A percentile compares a stretch with the other conserved stretches of the same genome.
Evolutionary conservation across 2,888 invertebrate genomes (phyloP).

Genomic region (Amiota mariae): DNA sequence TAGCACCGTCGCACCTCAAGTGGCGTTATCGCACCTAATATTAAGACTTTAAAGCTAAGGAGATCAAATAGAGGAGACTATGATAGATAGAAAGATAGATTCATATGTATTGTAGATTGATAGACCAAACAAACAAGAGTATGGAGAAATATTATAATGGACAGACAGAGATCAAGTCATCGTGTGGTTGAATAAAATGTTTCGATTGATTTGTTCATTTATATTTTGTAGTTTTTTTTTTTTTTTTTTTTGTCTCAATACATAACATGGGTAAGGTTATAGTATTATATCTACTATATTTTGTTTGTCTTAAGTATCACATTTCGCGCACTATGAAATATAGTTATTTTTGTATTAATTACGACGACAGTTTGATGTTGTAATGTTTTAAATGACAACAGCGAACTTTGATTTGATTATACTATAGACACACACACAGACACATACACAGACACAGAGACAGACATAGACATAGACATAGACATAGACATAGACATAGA

Average conservation of each 20-base stretch:
- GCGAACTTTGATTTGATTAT: not conserved
- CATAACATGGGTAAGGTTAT: too few relatives aligned
- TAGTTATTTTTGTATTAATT: not conserved
- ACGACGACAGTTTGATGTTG: not conserved
- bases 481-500: too few relatives aligned
- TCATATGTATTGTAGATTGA: too few relatives aligned
- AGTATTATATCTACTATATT: too few relatives aligned
- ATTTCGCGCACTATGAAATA: not conserved
- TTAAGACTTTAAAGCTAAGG: not conserved
- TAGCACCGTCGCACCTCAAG: not conserved
- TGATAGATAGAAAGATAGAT: not conserved
- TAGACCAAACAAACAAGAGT: too few relatives aligned
- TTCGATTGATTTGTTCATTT: constrained; percentile 4
- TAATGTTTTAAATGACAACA: not conserved
- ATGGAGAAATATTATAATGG: too few relatives aligned
- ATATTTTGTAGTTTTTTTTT: not conserved
- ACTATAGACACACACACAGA: too few relatives aligned
- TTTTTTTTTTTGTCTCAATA: too few relatives aligned
- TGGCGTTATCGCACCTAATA: not conserved
- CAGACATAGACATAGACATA: too few relatives aligned
- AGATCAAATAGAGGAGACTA: not conserved
- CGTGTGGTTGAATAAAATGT: not conserved
- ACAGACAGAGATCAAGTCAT: not conserved
- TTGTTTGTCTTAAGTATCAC: not conserved
- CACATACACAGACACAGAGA: too few relatives aligned